phyloP scores from a whole-genome alignment of 2,797 vertebrate species.

The Myripristis jacobus region DNA sequence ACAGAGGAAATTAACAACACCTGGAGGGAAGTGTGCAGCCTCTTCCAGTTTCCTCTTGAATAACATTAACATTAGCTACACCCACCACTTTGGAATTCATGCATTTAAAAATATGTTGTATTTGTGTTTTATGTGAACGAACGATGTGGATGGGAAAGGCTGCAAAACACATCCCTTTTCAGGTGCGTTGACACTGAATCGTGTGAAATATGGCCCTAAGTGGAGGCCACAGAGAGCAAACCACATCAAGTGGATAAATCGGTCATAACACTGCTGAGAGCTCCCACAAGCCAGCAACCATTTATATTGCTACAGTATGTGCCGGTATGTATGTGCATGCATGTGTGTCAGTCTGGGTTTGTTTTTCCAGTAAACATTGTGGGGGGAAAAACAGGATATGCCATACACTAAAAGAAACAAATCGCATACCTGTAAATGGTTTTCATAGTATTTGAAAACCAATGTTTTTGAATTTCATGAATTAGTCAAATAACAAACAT shows the following conservation, averaged over 20 bases:
- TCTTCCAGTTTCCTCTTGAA: too few species aligned
- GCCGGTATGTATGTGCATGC: conserved; percentile 9
- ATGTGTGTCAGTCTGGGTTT: not conserved
- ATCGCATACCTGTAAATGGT: not conserved
- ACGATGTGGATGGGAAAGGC: not conserved
- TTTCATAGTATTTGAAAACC: not conserved
- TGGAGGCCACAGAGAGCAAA: conserved; percentile 39
- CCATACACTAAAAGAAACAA: not conserved
- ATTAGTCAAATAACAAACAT: too few species aligned
- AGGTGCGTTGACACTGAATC: not conserved
- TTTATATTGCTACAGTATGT: conserved; percentile 41
- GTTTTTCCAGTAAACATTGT: not conserved
- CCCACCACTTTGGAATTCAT: too few species aligned
- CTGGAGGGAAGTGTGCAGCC: too few species aligned
- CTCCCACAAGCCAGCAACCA: conserved; percentile 13
- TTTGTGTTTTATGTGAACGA: not conserved
- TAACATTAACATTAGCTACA: too few species aligned
- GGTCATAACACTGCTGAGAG: conserved; percentile 44
- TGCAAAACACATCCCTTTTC: not conserved
- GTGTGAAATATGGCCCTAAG: conserved; percentile 52
- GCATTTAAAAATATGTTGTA: too few species aligned
- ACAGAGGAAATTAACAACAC: too few species aligned
- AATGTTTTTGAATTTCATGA: too few species aligned
- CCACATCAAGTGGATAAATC: conserved; percentile 54
- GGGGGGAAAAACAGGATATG: not conserved